Conservation (phyloP, 1,140 invertebrate genomes). For the Reticulitermes speratus region DNA sequence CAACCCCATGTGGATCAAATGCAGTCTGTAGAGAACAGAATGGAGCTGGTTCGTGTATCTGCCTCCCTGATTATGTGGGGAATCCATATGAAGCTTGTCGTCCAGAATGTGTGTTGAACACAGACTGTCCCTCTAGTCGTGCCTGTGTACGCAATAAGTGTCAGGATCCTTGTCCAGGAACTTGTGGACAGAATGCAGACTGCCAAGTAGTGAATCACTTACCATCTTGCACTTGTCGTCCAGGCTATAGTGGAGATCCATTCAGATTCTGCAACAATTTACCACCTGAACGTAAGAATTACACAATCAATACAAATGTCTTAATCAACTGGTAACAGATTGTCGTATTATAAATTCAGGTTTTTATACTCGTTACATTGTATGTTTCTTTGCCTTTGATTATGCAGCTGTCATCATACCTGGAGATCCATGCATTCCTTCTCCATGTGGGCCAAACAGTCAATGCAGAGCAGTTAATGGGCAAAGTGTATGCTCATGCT, state of each 20-base stretch:
- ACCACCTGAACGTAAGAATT: slow-evolving; percentile 50
- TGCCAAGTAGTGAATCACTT: slow-evolving; percentile 65
- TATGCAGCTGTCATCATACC: slow-evolving; percentile 40
- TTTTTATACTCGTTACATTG: background rate
- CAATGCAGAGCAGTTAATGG: slow-evolving; percentile 67
- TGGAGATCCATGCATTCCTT: slow-evolving; percentile 65
- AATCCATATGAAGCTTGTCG: slow-evolving; percentile 57
- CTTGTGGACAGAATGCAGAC: slow-evolving; percentile 61
- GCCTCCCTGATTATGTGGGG: slow-evolving; percentile 55
- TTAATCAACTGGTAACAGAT: too few species aligned
- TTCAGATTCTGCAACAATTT: slow-evolving; percentile 54
- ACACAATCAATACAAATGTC: too few species aligned
- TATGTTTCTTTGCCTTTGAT: background rate
- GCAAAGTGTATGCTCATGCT: slow-evolving; percentile 72
- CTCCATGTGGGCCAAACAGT: slow-evolving; percentile 76
- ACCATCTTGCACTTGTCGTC: slow-evolving; percentile 63
- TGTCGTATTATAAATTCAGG: background rate
- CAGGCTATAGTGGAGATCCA: slow-evolving; percentile 61
- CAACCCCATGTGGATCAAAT: slow-evolving; percentile 60
- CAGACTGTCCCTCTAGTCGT: slow-evolving; percentile 55
- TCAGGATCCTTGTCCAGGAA: slow-evolving; percentile 60
- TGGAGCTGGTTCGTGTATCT: slow-evolving; percentile 48
- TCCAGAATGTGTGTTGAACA: slow-evolving; percentile 59
- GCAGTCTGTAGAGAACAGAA: slow-evolving; percentile 46
- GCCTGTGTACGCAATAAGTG: slow-evolving; percentile 62